Conservation (phyloP, 2,797 vertebrate genomes). For the Pipistrellus pipistrellus region DNA sequence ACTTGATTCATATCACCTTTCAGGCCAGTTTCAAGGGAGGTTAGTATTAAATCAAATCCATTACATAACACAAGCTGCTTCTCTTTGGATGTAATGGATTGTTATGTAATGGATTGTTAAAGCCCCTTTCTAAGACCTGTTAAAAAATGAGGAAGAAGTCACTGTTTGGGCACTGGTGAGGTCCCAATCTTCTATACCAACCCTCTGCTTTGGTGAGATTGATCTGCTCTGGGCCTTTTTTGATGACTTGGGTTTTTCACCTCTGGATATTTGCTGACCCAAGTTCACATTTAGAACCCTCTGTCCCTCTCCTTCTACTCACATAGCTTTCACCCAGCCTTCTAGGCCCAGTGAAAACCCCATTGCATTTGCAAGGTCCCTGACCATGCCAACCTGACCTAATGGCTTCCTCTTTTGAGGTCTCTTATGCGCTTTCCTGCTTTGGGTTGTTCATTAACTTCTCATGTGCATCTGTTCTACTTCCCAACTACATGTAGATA, state of each 20-base stretch:
- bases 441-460: not conserved
- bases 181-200: not conserved
- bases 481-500: not conserved
- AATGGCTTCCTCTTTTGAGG: not conserved
- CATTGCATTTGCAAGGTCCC: not conserved
- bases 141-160: not conserved
- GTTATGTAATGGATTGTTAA: not conserved
- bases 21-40: not conserved
- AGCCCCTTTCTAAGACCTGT: not conserved
- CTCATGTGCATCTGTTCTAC: not conserved
- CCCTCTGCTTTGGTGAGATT: not conserved
- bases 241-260: not conserved
- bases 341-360: not conserved
- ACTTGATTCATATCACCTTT: constrained; percentile 30
- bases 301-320: not conserved
- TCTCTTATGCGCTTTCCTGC: not conserved
- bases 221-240: not conserved
- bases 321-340: not conserved
- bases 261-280: not conserved
- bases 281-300: not conserved
- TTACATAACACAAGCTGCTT: not conserved
- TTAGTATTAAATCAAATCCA: not conserved
- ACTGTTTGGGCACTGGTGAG: not conserved
- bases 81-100: not conserved
- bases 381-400: not conserved